These are phyloP conservation scores for Notechis scutatus DNA, from an alignment of 2,113 vertebrate genomes.

Conservation along the genomic window DNA sequence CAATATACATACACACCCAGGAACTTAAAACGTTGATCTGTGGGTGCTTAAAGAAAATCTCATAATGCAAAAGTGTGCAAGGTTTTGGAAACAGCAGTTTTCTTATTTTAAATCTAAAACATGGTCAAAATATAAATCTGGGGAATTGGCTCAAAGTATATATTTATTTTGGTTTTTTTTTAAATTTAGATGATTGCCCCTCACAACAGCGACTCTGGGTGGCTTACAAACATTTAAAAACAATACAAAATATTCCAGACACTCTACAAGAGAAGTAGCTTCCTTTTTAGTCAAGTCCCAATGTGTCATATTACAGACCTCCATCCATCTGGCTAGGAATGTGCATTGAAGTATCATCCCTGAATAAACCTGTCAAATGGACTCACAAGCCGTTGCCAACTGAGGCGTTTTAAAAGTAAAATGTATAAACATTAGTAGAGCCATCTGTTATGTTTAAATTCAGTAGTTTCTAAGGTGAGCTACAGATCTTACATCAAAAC, in stretches of 20 bases:
- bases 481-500: background rate
- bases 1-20: background rate
- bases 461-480: background rate
- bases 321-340: background rate
- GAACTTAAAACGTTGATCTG: background rate
- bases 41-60: background rate
- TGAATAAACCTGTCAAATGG: background rate
- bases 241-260: background rate
- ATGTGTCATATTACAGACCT: background rate
- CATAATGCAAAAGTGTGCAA: background rate
- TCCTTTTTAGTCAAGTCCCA: background rate
- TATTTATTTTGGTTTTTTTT: background rate
- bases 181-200: background rate
- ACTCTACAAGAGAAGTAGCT: background rate
- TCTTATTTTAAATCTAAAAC: background rate
- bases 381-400: background rate
- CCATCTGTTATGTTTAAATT: background rate
- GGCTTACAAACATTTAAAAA: background rate
- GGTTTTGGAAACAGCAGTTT: background rate
- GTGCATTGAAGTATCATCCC: background rate
- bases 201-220: background rate
- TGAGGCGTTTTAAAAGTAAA: background rate
- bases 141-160: background rate
- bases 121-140: background rate
- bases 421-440: background rate